A percentile compares a stretch with the other conserved stretches of the same genome.
Evolutionary conservation across 2,888 invertebrate species (phyloP).

Genomic region (Nymphalis c-album): DNA sequence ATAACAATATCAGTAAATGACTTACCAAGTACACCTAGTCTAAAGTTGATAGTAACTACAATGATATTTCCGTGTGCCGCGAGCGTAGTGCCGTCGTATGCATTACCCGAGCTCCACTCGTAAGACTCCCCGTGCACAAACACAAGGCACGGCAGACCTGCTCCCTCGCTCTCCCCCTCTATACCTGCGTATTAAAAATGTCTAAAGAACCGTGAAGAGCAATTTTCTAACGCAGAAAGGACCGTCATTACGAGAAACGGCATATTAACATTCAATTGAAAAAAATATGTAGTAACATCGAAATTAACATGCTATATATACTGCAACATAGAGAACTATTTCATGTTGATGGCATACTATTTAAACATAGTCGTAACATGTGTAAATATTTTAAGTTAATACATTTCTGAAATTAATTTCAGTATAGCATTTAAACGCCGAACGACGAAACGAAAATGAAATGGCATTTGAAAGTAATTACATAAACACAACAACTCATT

Average conservation of each 20-base stretch:
- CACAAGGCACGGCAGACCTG: constrained; percentile 89
- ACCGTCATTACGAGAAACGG: constrained; percentile 12
- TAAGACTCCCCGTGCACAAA: constrained; percentile 97
- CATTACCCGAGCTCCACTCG: constrained; percentile 98
- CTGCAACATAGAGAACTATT: no score
- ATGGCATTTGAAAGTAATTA: no score
- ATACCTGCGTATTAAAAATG: constrained; percentile 47
- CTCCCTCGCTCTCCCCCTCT: constrained; percentile 71
- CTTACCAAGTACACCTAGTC: constrained; percentile 92
- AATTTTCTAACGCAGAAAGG: constrained; percentile 13
- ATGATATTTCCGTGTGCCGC: constrained; percentile 95
- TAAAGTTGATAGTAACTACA: constrained; percentile 95
- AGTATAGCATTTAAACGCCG: no score
- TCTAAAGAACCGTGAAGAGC: constrained; percentile 19
- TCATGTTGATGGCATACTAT: no score
- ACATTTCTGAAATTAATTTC: no score
- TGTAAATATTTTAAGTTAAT: no score
- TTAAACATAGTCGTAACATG: no score
- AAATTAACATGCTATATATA: no score
- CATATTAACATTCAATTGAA: constrained; percentile 9
- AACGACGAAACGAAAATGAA: no score
- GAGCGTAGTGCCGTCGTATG: constrained; percentile 97
- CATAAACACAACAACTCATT: no score
- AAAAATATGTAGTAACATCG: neutral
- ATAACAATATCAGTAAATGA: constrained; percentile 12